phyloP scores from a whole-genome alignment of 2,888 invertebrate species.

The Lepetodrilus schrolli region DNA sequence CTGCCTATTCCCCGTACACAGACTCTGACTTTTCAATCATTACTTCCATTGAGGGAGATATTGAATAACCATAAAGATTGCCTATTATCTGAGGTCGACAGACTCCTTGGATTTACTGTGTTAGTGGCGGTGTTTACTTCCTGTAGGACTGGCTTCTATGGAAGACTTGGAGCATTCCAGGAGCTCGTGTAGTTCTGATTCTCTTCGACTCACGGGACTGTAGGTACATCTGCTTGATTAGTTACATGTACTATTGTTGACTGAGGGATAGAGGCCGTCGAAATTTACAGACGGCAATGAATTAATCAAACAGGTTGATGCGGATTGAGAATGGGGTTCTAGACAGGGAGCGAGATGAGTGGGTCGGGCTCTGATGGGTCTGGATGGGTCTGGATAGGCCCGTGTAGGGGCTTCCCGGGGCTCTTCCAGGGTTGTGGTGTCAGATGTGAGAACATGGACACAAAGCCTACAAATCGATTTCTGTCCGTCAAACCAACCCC shows the following conservation, averaged over 20 bases:
- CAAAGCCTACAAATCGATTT: constrained; percentile 5
- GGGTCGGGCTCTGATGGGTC: background rate
- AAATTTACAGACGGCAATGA: constrained; percentile 16
- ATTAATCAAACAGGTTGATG: constrained; percentile 22
- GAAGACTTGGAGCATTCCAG: no score
- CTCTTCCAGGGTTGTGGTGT: background rate
- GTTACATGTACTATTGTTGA: constrained; percentile 1
- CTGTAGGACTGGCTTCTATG: no score
- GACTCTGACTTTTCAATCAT: background rate
- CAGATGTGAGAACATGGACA: constrained; percentile 1
- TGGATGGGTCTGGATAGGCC: background rate
- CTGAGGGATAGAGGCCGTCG: background rate
- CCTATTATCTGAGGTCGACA: background rate
- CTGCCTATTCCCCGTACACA: background rate
- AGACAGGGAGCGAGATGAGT: background rate
- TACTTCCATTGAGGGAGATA: background rate
- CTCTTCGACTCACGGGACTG: background rate
- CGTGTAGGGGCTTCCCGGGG: background rate
- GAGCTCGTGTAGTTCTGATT: background rate
- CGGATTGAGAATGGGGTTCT: background rate
- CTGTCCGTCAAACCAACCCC: constrained; percentile 19
- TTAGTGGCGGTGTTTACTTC: background rate
- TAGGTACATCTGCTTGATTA: constrained; percentile 6
- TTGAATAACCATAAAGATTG: constrained; percentile 5
- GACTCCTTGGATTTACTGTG: no score